A percentile compares a stretch with the other conserved stretches of the same genome.
phyloP scores from a whole-genome alignment of 2,888 invertebrate species.

The Zele albiditarsus region DNA sequence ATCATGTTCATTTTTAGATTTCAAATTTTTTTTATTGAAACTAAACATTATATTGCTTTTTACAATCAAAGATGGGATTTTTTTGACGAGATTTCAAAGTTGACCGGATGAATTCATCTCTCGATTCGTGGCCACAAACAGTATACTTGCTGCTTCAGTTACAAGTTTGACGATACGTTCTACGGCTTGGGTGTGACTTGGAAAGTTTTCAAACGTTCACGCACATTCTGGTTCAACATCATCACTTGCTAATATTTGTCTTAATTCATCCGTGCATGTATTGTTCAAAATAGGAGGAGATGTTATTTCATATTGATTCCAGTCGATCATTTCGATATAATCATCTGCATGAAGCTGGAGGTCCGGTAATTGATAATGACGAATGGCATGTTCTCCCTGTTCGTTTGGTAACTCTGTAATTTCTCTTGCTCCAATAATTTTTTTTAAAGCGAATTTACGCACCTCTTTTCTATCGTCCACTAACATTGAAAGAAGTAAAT shows the following conservation, averaged over 20 bases:
- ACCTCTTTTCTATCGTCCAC: constrained; percentile 40
- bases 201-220: constrained; percentile 10
- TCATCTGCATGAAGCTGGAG: background rate
- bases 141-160: constrained; percentile 21
- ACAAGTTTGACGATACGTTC: constrained; percentile 13
- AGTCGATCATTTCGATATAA: background rate
- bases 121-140: background rate
- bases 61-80: no score
- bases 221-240: background rate
- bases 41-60: no score
- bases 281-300: background rate
- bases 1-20: no score
- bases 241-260: constrained; percentile 1
- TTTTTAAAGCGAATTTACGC: constrained; percentile 65
- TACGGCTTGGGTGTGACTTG: constrained; percentile 19
- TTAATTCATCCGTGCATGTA: background rate
- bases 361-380: background rate
- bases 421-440: constrained; percentile 6
- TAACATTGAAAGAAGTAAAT: constrained; percentile 55
- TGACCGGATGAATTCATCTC: constrained; percentile 16
- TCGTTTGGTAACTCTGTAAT: background rate
- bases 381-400: background rate
- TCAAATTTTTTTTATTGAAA: no score
- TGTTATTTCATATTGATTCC: background rate
- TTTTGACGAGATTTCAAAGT: background rate